phyloP scores from a whole-genome alignment of 1,140 invertebrate genomes.

The Antheraea pernyi region DNA sequence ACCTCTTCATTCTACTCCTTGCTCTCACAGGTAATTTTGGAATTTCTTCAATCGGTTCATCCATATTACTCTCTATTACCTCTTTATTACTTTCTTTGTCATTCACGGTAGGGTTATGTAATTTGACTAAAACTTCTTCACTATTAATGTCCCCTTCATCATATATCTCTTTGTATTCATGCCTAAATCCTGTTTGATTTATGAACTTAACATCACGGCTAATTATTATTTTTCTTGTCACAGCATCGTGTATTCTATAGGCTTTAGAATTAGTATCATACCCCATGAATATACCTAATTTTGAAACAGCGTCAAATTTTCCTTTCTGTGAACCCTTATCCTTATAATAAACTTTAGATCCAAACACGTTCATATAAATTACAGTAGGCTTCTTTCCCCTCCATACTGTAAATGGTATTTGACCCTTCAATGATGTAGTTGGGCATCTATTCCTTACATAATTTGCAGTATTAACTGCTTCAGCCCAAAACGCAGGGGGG shows the following conservation, averaged over 20 bases:
- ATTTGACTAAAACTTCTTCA: conserved; percentile 3
- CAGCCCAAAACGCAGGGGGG: conserved; percentile 8
- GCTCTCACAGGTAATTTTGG: no score
- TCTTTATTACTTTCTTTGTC: no score
- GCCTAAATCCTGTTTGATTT: conserved; percentile 21
- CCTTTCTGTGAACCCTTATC: conserved; percentile 21
- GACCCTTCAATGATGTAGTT: conserved; percentile 21
- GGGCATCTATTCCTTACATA: conserved; percentile 18
- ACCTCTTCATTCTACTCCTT: no score
- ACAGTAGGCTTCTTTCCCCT: conserved; percentile 43
- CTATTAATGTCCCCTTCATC: conserved; percentile 12
- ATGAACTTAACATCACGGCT: conserved; percentile 30
- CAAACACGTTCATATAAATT: conserved; percentile 25
- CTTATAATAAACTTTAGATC: conserved; percentile 24
- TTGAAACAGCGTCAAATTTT: conserved; percentile 22
- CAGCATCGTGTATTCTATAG: conserved; percentile 23
- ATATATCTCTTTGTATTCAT: conserved; percentile 29
- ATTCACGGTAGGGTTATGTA: neutral
- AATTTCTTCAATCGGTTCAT: no score
- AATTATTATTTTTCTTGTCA: conserved; percentile 20
- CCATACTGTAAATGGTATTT: conserved; percentile 23
- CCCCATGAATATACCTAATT: conserved; percentile 22
- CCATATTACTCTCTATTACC: neutral
- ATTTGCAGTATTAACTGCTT: conserved; percentile 17
- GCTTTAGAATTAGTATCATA: conserved; percentile 21